Conservation (phyloP, 2,113 vertebrate species). For the Dipodomys ordii region DNA sequence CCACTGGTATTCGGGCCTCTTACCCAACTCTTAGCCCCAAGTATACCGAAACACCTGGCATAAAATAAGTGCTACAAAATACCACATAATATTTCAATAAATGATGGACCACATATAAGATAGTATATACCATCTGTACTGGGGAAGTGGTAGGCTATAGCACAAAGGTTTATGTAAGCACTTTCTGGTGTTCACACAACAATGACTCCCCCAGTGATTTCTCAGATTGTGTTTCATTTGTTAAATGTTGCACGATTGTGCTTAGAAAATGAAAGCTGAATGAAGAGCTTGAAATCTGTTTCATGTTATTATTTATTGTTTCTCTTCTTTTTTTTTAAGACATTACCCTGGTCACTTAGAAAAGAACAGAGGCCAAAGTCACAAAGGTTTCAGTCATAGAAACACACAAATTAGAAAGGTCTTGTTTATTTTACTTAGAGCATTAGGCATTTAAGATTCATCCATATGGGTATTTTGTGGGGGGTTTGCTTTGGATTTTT, state of each 20-base stretch:
- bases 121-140: neutral
- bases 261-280: neutral
- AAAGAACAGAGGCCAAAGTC: slow-evolving; percentile 33
- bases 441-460: neutral
- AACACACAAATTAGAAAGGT: slow-evolving; percentile 15
- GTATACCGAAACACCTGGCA: slow-evolving; percentile 43
- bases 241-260: neutral
- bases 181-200: neutral
- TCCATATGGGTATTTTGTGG: neutral
- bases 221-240: neutral
- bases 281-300: slow-evolving; percentile 42
- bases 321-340: slow-evolving; percentile 13
- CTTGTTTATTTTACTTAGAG: neutral
- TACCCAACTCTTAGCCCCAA: slow-evolving; percentile 41
- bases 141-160: neutral
- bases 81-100: neutral
- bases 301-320: neutral
- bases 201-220: neutral
- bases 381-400: slow-evolving; percentile 22
- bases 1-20: neutral
- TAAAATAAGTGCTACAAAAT: neutral
- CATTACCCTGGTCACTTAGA: neutral
- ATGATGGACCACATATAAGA: neutral
- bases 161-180: neutral
- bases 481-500: neutral